A percentile compares a stretch with the other conserved stretches of the same genome.
phyloP scores from a whole-genome alignment of 2,797 vertebrate genomes.

The Furcifer pardalis region DNA sequence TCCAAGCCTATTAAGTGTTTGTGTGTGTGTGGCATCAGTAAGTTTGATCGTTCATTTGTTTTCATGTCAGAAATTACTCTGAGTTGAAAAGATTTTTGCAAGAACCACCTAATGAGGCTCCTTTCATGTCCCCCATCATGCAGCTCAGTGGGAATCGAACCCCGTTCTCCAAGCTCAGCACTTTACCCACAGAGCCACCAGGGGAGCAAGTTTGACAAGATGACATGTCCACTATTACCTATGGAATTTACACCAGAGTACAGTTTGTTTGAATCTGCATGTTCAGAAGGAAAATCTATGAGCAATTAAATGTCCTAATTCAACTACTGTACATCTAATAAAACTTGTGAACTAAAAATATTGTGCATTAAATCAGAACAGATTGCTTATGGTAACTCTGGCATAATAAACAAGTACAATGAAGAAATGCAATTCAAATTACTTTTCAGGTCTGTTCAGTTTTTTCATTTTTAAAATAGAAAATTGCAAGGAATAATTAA shows the following conservation, averaged over 20 bases:
- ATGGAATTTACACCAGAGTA: not conserved
- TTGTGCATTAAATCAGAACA: slow-evolving; percentile 70
- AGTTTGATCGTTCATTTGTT: too few relatives aligned
- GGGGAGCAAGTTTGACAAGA: too few relatives aligned
- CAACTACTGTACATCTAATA: slow-evolving; percentile 54
- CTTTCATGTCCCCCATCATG: too few relatives aligned
- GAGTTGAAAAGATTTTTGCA: too few relatives aligned
- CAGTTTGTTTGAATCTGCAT: slow-evolving; percentile 17
- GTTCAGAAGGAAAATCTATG: slow-evolving; percentile 29
- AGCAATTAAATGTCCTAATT: slow-evolving; percentile 38
- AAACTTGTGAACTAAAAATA: slow-evolving; percentile 69
- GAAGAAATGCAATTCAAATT: slow-evolving; percentile 76
- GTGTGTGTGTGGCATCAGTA: too few relatives aligned
- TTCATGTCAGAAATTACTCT: too few relatives aligned
- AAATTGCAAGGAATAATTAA: slow-evolving; percentile 82
- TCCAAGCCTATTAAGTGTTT: too few relatives aligned
- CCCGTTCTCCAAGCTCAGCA: too few relatives aligned
- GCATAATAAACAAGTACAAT: slow-evolving; percentile 78
- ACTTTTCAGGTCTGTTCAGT: slow-evolving; percentile 77
- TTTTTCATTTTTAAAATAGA: slow-evolving; percentile 76
- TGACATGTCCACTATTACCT: not conserved
- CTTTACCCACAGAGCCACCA: too few relatives aligned
- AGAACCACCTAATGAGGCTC: too few relatives aligned
- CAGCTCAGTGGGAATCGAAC: too few relatives aligned
- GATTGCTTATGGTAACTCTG: slow-evolving; percentile 77